Conservation (phyloP, 2,888 invertebrate genomes). For the Lutraria lutraria region DNA sequence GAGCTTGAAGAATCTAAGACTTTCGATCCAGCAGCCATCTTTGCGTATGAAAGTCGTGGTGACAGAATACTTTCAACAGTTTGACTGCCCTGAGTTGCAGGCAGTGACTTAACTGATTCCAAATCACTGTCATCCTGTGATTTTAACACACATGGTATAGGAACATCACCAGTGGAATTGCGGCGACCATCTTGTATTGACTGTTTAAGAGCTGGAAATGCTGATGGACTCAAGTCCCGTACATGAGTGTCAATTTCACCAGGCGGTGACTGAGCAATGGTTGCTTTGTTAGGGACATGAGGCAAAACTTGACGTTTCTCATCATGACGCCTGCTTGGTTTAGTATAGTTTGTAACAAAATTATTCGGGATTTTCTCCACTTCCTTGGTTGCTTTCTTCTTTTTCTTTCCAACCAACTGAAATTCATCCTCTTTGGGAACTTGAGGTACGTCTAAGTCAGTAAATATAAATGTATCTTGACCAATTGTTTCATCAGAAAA, state of each 20-base stretch:
- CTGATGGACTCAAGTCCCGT: constrained; percentile 82
- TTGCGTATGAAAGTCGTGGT: constrained; percentile 81
- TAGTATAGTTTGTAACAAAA: constrained; percentile 50
- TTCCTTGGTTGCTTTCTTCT: constrained; percentile 68
- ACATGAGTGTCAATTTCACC: constrained; percentile 58
- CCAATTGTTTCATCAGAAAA: constrained; percentile 53
- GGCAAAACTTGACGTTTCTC: constrained; percentile 59
- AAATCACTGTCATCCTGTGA: constrained; percentile 82
- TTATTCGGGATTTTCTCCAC: constrained; percentile 51
- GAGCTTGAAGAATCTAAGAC: constrained; percentile 40
- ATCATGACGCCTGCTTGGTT: constrained; percentile 56
- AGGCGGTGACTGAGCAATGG: constrained; percentile 54
- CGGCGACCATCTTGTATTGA: constrained; percentile 75
- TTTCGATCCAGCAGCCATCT: constrained; percentile 79
- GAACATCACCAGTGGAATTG: constrained; percentile 81
- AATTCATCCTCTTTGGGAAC: constrained; percentile 77
- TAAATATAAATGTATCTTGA: constrained; percentile 77
- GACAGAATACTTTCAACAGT: constrained; percentile 60
- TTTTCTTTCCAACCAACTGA: constrained; percentile 80
- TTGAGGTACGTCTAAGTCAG: constrained; percentile 76
- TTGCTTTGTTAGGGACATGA: constrained; percentile 48
- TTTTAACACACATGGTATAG: constrained; percentile 72
- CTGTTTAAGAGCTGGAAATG: constrained; percentile 80
- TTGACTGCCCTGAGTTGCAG: constrained; percentile 72
- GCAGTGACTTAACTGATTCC: constrained; percentile 84